phyloP scores from a whole-genome alignment of 2,888 invertebrate species.

The Pimpla rufipes region DNA sequence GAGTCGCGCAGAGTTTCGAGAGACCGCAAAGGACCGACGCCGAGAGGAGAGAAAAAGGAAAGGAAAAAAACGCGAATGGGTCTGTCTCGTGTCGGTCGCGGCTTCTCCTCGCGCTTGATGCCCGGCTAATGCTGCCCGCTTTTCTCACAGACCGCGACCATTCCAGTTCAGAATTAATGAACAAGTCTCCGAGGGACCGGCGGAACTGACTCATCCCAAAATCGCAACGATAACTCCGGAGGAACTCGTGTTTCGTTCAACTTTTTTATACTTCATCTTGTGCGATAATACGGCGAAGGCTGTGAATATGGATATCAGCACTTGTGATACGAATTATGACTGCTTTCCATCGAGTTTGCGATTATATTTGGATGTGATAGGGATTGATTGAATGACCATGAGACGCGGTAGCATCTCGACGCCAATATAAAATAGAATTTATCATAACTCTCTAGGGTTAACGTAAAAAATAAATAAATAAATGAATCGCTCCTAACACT shows the following conservation, averaged over 20 bases:
- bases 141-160: conserved; percentile 62
- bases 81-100: conserved; percentile 62
- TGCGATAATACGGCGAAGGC: not conserved
- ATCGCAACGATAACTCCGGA: not conserved
- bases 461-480: too few relatives aligned
- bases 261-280: not conserved
- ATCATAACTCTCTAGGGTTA: too few relatives aligned
- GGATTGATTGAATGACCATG: too few relatives aligned
- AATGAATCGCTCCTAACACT: too few relatives aligned
- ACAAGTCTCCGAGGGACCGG: conserved; percentile 66
- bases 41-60: conserved; percentile 9
- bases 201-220: conserved; percentile 25
- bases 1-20: not conserved
- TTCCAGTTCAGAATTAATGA: conserved; percentile 69
- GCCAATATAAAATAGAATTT: too few relatives aligned
- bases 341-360: not conserved
- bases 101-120: conserved; percentile 44
- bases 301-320: not conserved
- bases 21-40: conserved; percentile 5
- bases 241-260: conserved; percentile 21
- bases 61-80: conserved; percentile 48
- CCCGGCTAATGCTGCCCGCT: conserved; percentile 45
- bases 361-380: too few relatives aligned
- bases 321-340: not conserved
- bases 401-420: too few relatives aligned